Base-by-base conservation (phyloP, 2,797 vertebrate genomes). In the Hemitrygon akajei region DNA sequence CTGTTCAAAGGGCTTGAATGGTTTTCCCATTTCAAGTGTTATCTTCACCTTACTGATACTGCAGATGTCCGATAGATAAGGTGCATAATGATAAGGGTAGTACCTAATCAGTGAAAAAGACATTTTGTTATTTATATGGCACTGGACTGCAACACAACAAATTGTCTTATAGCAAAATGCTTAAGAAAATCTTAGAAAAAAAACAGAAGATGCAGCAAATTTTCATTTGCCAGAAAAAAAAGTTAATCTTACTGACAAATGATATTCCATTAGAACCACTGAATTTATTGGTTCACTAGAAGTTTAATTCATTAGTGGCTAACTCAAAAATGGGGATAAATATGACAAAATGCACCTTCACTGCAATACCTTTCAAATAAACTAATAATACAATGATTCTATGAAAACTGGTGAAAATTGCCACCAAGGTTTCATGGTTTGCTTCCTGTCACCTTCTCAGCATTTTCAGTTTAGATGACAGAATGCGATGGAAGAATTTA, bases 1-100 rank as follows among this genome's bases (percentile, higher is more conserved):
- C 95, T 99, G 99, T 95, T 99, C 98, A 95, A 99, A 99, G 3
- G 99, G 99, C 98, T 99, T 97, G 96, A 99, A 99, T 94, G 99
- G 98, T 94, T 97, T 98, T 86, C 94, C 99, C 2, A 99, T 96
- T 84, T 99, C 97, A 97, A 99, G 99, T 94, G 96, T 97, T 95
- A 99, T 96, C 95, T 95, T 96, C 93, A 99, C 96, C 75, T 95
- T 95, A 0, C 98, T 93, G 87, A 99, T 96, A 93, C 98, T 98
- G 93, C 94, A 97, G 95, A 99, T 98, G 95, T 99, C 99, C 10
- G 99, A 99, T 30, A 99, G 96, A 95, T 99, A 99, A 76, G 99
- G 99, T 81, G 99, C 99, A 82, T 99, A 99, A 97, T 99, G 98
- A 94, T 97, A 97, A 30, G 99, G 99, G 94, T 99, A 99, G 96